phyloP scores from a whole-genome alignment of 2,888 invertebrate species.

The Drosophila planitibia region DNA sequence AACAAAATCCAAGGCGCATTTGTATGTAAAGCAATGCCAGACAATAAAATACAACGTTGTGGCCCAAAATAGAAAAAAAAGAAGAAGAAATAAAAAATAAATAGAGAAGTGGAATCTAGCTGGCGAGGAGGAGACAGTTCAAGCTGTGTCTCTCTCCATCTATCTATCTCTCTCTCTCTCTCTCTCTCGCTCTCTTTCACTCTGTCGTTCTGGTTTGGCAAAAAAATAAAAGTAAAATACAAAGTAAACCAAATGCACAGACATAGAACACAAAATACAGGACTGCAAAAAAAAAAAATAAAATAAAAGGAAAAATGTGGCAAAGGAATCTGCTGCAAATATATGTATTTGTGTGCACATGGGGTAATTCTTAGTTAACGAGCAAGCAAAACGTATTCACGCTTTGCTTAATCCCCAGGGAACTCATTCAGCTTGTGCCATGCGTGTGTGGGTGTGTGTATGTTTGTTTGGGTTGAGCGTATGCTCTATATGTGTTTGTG shows the following conservation, averaged over 20 bases:
- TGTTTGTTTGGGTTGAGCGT: neutral
- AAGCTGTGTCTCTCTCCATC: slow-evolving; percentile 23
- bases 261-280: slow-evolving; percentile 21
- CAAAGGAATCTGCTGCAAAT: slow-evolving; percentile 15
- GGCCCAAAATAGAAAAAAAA: neutral
- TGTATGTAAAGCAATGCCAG: slow-evolving; percentile 43
- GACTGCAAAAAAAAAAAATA: slow-evolving; percentile 5
- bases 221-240: slow-evolving; percentile 64
- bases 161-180: neutral
- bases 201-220: slow-evolving; percentile 25
- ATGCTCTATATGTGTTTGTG: slow-evolving; percentile 35
- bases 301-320: neutral
- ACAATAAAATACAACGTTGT: slow-evolving; percentile 45
- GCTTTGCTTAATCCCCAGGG: slow-evolving; percentile 72
- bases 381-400: slow-evolving; percentile 75
- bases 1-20: slow-evolving; percentile 42
- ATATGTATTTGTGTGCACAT: slow-evolving; percentile 25
- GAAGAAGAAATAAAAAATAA: neutral
- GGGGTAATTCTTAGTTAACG: slow-evolving; percentile 80
- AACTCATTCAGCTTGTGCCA: slow-evolving; percentile 18
- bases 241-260: slow-evolving; percentile 53
- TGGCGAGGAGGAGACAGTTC: slow-evolving; percentile 22
- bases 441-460: neutral
- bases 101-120: neutral
- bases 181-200: neutral